phyloP scores from a whole-genome alignment of 2,888 invertebrate species.

The Acanthosepion pharaonis region DNA sequence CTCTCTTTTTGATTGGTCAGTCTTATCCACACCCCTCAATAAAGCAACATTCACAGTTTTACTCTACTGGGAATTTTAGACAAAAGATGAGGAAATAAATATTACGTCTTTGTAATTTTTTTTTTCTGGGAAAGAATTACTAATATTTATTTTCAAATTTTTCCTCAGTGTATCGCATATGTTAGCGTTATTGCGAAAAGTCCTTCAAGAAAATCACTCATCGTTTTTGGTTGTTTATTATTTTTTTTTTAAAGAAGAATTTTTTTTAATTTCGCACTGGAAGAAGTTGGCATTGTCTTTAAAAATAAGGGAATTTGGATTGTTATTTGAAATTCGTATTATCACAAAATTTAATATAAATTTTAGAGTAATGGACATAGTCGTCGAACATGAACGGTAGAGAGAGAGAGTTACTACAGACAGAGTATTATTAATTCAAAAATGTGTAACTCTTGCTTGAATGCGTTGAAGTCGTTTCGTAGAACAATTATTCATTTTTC shows the following conservation, averaged over 20 bases:
- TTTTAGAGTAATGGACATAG: too few species aligned
- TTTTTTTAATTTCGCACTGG: too few species aligned
- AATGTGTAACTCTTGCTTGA: too few species aligned
- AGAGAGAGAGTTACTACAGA: too few species aligned
- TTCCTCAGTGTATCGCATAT: neutral
- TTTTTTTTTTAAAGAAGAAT: neutral
- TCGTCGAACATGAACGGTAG: too few species aligned
- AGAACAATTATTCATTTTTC: too few species aligned
- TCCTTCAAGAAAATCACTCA: neutral
- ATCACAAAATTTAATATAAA: too few species aligned
- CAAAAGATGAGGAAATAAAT: neutral
- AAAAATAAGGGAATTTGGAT: too few species aligned
- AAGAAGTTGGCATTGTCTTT: too few species aligned
- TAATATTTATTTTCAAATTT: neutral
- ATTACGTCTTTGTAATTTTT: neutral
- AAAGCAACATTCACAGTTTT: neutral
- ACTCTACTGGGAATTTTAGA: neutral
- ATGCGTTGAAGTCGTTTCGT: too few species aligned
- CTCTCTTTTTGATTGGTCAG: neutral
- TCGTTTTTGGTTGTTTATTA: neutral
- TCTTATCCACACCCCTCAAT: neutral
- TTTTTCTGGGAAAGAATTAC: constrained; percentile 2
- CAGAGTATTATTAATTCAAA: too few species aligned
- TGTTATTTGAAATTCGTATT: too few species aligned
- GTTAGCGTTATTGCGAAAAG: neutral